phyloP scores from a whole-genome alignment of 1,140 invertebrate genomes.

The Sinella curviseta region DNA sequence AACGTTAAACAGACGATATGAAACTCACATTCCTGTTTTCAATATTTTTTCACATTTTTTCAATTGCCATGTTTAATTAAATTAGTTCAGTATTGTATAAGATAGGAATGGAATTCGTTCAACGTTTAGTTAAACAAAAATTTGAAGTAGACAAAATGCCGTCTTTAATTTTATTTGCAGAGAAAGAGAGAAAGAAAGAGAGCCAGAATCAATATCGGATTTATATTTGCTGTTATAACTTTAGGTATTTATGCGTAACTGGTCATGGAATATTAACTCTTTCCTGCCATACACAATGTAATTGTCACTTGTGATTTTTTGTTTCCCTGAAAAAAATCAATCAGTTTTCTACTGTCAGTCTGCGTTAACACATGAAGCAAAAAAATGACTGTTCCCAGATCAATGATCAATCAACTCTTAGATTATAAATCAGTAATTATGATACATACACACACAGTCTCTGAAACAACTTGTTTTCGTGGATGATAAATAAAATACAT shows the following conservation, averaged over 20 bases:
- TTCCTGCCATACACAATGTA: neutral
- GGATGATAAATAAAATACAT: neutral
- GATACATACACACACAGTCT: too few species aligned
- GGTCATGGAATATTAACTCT: neutral
- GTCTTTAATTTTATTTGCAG: neutral
- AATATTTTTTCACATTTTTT: conserved; percentile 22
- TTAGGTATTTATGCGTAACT: neutral
- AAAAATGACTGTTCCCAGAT: neutral
- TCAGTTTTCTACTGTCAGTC: neutral
- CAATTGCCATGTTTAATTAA: conserved; percentile 23
- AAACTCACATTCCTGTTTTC: conserved; percentile 26
- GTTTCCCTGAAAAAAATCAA: neutral
- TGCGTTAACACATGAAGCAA: conserved; percentile 5
- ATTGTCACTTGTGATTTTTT: conserved; percentile 17
- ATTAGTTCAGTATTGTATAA: conserved; percentile 26
- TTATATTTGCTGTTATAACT: conserved; percentile 4
- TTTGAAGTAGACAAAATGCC: neutral
- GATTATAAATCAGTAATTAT: too few species aligned
- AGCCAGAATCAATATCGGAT: too few species aligned
- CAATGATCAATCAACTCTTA: too few species aligned
- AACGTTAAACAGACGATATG: neutral
- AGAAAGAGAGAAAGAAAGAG: neutral
- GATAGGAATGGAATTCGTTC: neutral
- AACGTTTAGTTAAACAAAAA: neutral
- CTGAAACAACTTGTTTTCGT: too few species aligned